Percentiles rank a stretch among this genome's conserved stretches.
These are phyloP conservation scores for Pachyrhynchus sulphureomaculatus DNA, from an alignment of 1,140 invertebrate species.

Conservation along the genomic window DNA sequence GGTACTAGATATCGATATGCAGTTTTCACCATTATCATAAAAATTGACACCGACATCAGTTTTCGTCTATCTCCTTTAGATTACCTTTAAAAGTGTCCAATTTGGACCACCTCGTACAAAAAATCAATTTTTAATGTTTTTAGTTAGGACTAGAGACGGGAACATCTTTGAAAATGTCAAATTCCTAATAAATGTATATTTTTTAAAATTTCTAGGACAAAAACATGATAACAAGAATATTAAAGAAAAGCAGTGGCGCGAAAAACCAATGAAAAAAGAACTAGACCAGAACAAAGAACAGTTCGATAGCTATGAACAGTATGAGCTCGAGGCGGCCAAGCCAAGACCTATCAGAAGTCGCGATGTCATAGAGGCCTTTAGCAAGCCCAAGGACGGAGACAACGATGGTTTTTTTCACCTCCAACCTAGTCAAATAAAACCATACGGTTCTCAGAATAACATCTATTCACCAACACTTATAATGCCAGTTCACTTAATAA, in stretches of 20 bases:
- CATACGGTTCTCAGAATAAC: constrained; percentile 27
- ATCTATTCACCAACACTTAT: constrained; percentile 17
- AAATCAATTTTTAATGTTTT: too few species aligned
- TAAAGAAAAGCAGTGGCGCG: constrained; percentile 12
- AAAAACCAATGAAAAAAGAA: background rate
- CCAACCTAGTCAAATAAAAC: constrained; percentile 26
- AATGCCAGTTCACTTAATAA: constrained; percentile 7
- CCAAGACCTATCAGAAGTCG: constrained; percentile 13
- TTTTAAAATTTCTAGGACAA: too few species aligned
- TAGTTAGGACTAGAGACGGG: too few species aligned
- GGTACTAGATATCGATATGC: too few species aligned
- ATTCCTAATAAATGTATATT: too few species aligned
- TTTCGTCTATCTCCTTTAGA: too few species aligned
- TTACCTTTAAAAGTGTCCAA: too few species aligned
- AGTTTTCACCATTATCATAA: too few species aligned
- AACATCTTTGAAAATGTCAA: too few species aligned
- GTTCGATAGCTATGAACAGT: constrained; percentile 24
- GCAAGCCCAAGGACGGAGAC: background rate
- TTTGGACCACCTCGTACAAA: too few species aligned
- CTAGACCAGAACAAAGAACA: background rate
- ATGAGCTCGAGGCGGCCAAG: constrained; percentile 26
- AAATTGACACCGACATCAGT: too few species aligned
- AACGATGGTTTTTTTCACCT: constrained; percentile 4
- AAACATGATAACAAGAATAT: background rate
- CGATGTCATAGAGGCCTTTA: constrained; percentile 11